Percentiles rank a stretch among this genome's conserved stretches.
Evolutionary conservation across 2,888 invertebrate species (phyloP).

Genomic region (Cepaea hortensis): DNA sequence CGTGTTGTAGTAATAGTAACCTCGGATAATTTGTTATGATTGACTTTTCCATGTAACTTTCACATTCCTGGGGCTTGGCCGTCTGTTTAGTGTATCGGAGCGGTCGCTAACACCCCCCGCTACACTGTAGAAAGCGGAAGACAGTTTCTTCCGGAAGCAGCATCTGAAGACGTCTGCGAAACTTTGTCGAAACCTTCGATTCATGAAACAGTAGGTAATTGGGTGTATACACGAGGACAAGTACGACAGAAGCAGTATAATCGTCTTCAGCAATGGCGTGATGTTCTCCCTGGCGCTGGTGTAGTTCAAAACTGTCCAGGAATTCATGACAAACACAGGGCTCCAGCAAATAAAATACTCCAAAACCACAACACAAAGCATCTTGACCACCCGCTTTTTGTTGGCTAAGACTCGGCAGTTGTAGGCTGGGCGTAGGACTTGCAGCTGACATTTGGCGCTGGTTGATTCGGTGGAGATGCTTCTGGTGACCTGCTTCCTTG

Average conservation of each 20-base stretch:
- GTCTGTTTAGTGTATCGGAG: not conserved
- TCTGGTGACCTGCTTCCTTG: constrained; percentile 24
- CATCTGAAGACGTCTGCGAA: constrained; percentile 85
- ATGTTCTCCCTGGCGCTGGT: constrained; percentile 78
- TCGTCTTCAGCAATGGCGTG: constrained; percentile 51
- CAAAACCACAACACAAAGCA: constrained; percentile 91
- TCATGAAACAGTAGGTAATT: constrained; percentile 85
- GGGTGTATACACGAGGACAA: constrained; percentile 84
- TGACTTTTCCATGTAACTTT: constrained; percentile 27
- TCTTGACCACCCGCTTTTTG: constrained; percentile 78
- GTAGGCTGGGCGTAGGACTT: constrained; percentile 52
- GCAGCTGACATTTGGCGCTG: constrained; percentile 17
- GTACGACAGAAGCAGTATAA: constrained; percentile 86
- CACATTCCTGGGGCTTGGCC: not conserved
- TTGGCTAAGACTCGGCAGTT: constrained; percentile 53
- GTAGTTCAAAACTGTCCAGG: constrained; percentile 85
- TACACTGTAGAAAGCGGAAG: constrained; percentile 36
- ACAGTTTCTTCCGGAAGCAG: constrained; percentile 72
- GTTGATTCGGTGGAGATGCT: constrained; percentile 31
- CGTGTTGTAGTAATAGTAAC: no score
- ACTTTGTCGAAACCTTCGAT: constrained; percentile 87
- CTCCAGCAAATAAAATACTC: constrained; percentile 96
- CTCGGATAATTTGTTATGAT: no score
- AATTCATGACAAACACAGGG: constrained; percentile 88
- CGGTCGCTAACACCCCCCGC: constrained; percentile 5